Conservation (phyloP, 2,888 invertebrate species). For the Mesochorus sp. region DNA sequence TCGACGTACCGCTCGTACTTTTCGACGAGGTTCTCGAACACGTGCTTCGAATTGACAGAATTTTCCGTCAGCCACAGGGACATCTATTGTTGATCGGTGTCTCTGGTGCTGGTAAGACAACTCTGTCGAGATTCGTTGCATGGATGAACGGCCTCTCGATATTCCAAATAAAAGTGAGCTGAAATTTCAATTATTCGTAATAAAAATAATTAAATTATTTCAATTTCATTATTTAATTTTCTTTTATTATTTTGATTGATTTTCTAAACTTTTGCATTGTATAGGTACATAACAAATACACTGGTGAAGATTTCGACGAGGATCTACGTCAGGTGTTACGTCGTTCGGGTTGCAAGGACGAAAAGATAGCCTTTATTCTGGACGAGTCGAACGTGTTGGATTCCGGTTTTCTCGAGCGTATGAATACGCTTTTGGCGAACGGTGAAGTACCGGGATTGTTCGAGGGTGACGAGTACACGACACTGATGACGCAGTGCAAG, state of each 20-base stretch:
- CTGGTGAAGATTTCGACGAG: slow-evolving; percentile 99
- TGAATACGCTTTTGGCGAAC: slow-evolving; percentile 99
- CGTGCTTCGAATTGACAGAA: slow-evolving; percentile 98
- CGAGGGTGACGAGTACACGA: slow-evolving; percentile 99
- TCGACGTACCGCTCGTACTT: slow-evolving; percentile 98
- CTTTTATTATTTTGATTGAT: slow-evolving; percentile 68
- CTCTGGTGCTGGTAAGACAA: slow-evolving; percentile 99
- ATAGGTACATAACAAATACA: slow-evolving; percentile 99
- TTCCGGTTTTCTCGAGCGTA: slow-evolving; percentile 98
- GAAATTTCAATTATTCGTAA: too few species aligned
- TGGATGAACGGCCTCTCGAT: slow-evolving; percentile 99
- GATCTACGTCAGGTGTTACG: slow-evolving; percentile 95
- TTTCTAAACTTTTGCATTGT: too few species aligned
- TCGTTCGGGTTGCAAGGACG: slow-evolving; percentile 95
- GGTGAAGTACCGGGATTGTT: slow-evolving; percentile 98
- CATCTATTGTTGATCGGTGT: slow-evolving; percentile 98
- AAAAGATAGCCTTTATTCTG: slow-evolving; percentile 99
- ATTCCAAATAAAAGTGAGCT: slow-evolving; percentile 98
- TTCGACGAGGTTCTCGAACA: slow-evolving; percentile 99
- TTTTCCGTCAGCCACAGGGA: slow-evolving; percentile 99
- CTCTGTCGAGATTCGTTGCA: slow-evolving; percentile 98
- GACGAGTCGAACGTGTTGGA: slow-evolving; percentile 99
- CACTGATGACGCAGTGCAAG: slow-evolving; percentile 99
- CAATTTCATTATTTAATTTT: not conserved
- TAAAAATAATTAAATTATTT: too few species aligned